Conservation (phyloP, 2,113 vertebrate species). For the Galemys pyrenaicus region DNA sequence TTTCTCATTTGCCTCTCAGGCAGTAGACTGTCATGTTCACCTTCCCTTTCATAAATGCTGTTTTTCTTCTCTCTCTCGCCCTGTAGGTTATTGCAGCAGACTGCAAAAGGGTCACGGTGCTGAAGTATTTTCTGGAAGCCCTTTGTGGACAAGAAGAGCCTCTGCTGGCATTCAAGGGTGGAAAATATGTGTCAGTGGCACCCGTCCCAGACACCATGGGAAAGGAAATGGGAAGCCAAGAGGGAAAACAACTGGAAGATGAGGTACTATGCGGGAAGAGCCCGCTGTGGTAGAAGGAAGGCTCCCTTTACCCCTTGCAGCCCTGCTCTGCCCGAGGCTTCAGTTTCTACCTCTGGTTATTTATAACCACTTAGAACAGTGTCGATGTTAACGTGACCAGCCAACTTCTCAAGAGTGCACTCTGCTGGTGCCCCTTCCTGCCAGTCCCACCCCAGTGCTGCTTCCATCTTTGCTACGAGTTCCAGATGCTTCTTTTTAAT, state of each 20-base stretch:
- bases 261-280: conserved; percentile 92
- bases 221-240: conserved; percentile 89
- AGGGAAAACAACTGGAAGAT: conserved; percentile 94
- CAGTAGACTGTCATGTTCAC: conserved; percentile 55
- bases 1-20: conserved; percentile 49
- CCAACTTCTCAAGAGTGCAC: conserved; percentile 80
- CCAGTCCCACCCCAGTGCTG: conserved; percentile 77
- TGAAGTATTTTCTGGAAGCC: conserved; percentile 99
- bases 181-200: conserved; percentile 98
- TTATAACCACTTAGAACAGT: conserved; percentile 74
- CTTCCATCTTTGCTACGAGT: conserved; percentile 85
- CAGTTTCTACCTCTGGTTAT: conserved; percentile 77
- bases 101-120: conserved; percentile 98
- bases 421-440: conserved; percentile 84
- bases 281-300: conserved; percentile 82
- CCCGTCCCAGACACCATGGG: conserved; percentile 90
- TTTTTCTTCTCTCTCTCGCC: conserved; percentile 84
- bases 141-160: conserved; percentile 99
- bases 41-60: conserved; percentile 80
- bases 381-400: conserved; percentile 76
- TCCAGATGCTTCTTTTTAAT: conserved; percentile 88
- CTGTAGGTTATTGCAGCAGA: conserved; percentile 95
- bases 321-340: conserved; percentile 76
- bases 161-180: conserved; percentile 98
- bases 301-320: conserved; percentile 78